These are phyloP conservation scores for Phataginus tetradactyla DNA, from an alignment of 2,797 vertebrate genomes.

Conservation along the genomic window DNA sequence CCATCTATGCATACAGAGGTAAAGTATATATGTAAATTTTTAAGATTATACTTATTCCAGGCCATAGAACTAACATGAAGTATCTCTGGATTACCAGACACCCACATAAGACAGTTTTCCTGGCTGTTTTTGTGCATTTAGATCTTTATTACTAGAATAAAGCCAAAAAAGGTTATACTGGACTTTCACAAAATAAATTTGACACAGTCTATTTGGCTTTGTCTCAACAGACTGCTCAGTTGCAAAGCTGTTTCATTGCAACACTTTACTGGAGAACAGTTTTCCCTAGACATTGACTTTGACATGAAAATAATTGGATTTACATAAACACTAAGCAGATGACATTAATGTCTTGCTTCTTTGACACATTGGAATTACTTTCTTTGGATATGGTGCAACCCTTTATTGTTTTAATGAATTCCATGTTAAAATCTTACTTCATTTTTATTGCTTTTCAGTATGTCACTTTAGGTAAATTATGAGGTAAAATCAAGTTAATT, in stretches of 20 bases:
- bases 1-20: not conserved
- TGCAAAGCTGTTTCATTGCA: not conserved
- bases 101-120: not conserved
- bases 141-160: not conserved
- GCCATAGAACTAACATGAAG: not conserved
- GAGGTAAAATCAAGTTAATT: not conserved
- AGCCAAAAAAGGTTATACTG: not conserved
- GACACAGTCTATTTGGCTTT: not conserved
- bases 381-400: not conserved
- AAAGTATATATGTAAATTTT: not conserved
- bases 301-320: not conserved
- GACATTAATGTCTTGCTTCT: constrained; percentile 10
- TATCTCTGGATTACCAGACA: not conserved
- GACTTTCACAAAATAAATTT: not conserved
- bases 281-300: not conserved
- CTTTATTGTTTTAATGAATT: constrained; percentile 43
- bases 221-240: not conserved
- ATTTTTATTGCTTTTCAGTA: not conserved
- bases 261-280: not conserved
- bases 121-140: not conserved
- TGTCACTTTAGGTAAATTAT: not conserved
- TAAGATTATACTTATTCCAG: not conserved
- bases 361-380: not conserved
- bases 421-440: not conserved
- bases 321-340: not conserved